phyloP scores from a whole-genome alignment of 2,797 vertebrate species.

The Pangasius djambal region DNA sequence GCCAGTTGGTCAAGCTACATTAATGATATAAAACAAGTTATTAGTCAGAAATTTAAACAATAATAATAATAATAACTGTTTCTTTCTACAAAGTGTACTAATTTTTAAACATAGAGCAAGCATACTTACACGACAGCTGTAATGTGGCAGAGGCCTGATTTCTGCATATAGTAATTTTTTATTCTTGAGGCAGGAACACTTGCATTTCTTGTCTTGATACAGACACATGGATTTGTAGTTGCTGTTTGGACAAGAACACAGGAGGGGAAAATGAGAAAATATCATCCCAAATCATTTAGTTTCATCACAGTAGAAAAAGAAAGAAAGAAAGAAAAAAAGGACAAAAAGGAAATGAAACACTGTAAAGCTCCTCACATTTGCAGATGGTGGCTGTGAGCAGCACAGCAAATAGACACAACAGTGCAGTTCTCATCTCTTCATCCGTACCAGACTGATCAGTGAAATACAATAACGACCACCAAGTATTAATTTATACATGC shows the following conservation, averaged over 20 bases:
- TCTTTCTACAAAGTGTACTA: not conserved
- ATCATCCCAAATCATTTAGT: not conserved
- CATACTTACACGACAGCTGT: conserved; percentile 52
- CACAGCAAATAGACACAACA: conserved; percentile 26
- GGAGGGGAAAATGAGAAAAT: not conserved
- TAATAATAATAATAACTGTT: not conserved
- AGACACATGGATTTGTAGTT: not conserved
- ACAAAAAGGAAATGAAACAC: not conserved
- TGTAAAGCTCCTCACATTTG: conserved; percentile 34
- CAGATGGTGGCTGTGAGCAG: conserved; percentile 22
- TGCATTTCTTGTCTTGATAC: not conserved
- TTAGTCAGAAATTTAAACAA: not conserved
- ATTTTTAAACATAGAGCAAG: not conserved
- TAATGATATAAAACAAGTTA: not conserved
- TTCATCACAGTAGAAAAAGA: not conserved
- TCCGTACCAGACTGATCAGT: not conserved
- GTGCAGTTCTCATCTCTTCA: conserved; percentile 41
- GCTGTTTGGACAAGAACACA: conserved; percentile 11
- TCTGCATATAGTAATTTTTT: conserved; percentile 22
- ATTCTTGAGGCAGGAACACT: not conserved
- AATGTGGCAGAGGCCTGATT: conserved; percentile 31
- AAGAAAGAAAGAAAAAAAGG: too few relatives aligned
- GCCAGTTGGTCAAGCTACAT: too few relatives aligned
- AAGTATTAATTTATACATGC: conserved; percentile 39
- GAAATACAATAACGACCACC: not conserved